These are phyloP conservation scores for Macrotus californicus DNA, from an alignment of 2,113 vertebrate genomes.

Conservation along the genomic window DNA sequence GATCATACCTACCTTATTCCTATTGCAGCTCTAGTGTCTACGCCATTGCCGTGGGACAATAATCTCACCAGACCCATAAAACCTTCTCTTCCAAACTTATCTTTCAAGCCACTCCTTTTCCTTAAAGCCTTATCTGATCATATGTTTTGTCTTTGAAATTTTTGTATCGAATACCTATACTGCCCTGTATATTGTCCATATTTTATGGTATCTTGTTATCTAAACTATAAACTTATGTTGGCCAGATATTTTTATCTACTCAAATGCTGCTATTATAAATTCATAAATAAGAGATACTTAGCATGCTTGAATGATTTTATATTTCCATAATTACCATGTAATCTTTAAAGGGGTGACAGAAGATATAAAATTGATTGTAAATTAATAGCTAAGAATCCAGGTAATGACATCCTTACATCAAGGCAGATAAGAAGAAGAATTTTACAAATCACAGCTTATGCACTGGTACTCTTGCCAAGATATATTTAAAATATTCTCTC, in stretches of 20 bases:
- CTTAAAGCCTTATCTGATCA: background rate
- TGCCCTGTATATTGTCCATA: background rate
- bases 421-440: background rate
- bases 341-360: constrained; percentile 1
- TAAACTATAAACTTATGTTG: background rate
- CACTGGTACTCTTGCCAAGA: background rate
- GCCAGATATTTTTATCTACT: background rate
- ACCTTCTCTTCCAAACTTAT: background rate
- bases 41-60: background rate
- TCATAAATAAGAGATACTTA: background rate
- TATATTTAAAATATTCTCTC: background rate
- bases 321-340: background rate
- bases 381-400: background rate
- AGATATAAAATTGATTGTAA: background rate
- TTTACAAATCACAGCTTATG: background rate
- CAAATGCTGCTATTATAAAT: background rate
- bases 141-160: background rate
- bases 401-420: background rate
- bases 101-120: background rate
- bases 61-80: background rate
- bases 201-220: background rate
- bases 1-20: background rate
- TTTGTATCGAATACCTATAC: background rate
- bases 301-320: background rate
- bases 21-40: background rate